A percentile compares a stretch with the other conserved stretches of the same genome.
Evolutionary conservation across 1,140 invertebrate species (phyloP).

Genomic region (Dermatophagoides farinae): DNA sequence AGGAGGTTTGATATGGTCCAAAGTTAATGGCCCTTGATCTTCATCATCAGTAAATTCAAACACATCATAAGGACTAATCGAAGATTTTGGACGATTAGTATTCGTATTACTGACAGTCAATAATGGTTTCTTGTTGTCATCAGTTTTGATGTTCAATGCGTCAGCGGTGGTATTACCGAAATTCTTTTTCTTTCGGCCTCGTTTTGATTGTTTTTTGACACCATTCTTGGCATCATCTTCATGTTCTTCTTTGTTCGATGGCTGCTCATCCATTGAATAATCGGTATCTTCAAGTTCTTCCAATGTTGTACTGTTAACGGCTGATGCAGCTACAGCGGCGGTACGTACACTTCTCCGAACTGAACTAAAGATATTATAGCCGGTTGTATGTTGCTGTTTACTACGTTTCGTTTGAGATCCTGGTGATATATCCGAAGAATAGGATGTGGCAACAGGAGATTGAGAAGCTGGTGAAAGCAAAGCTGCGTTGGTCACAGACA

Average conservation of each 20-base stretch:
- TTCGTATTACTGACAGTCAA: background rate
- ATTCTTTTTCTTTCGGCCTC: constrained; percentile 19
- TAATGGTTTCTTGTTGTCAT: background rate
- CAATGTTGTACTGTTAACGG: background rate
- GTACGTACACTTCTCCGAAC: background rate
- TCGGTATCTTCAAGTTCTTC: background rate
- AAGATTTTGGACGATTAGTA: background rate
- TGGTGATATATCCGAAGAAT: constrained; percentile 3
- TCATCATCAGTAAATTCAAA: constrained; percentile 21
- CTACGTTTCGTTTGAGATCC: background rate
- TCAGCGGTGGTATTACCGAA: constrained; percentile 13
- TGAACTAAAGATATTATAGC: too few species aligned
- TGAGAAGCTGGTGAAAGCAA: constrained; percentile 6
- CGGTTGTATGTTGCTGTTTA: background rate
- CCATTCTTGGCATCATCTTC: background rate
- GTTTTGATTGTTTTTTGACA: constrained; percentile 13
- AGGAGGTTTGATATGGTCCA: background rate
- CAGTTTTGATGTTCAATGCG: background rate
- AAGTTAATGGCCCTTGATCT: constrained; percentile 11
- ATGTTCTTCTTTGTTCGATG: background rate
- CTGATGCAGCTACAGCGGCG: background rate
- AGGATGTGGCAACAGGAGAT: background rate
- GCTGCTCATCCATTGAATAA: constrained; percentile 1
- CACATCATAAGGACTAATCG: constrained; percentile 19
- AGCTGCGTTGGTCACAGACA: background rate